These are phyloP conservation scores for Coenonympha glycerion DNA, from an alignment of 2,888 invertebrate genomes.

Conservation along the genomic window DNA sequence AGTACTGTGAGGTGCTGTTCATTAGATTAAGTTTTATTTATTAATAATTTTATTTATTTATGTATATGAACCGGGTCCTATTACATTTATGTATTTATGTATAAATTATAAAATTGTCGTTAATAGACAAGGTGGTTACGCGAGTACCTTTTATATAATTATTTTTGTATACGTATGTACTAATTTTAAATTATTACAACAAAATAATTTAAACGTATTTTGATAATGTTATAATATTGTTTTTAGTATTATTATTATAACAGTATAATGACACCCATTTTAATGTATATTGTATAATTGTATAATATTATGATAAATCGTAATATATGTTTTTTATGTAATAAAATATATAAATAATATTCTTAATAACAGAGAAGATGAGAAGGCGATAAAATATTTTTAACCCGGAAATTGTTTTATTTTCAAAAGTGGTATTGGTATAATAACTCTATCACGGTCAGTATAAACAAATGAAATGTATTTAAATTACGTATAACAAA, in stretches of 20 bases:
- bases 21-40: constrained; percentile 42
- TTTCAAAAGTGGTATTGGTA: constrained; percentile 2
- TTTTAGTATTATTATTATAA: constrained; percentile 15
- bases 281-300: constrained; percentile 5
- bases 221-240: constrained; percentile 10
- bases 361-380: constrained; percentile 8
- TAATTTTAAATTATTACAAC: constrained; percentile 20
- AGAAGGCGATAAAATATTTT: constrained; percentile 24
- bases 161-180: constrained; percentile 25
- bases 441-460: constrained; percentile 11
- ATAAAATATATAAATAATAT: constrained; percentile 16
- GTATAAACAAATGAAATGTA: constrained; percentile 10
- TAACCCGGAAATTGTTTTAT: constrained; percentile 26
- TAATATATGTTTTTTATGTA: constrained; percentile 16
- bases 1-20: not conserved
- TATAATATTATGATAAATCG: too few relatives aligned
- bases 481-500: not conserved
- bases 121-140: constrained; percentile 61
- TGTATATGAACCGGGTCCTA: constrained; percentile 29
- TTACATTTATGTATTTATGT: constrained; percentile 31
- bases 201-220: constrained; percentile 20
- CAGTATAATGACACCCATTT: constrained; percentile 16
- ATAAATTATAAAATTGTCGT: constrained; percentile 36
- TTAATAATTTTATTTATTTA: constrained; percentile 36
- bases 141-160: constrained; percentile 62